A percentile compares a stretch with the other conserved stretches of the same genome.
These are phyloP conservation scores for Dynastes hyllus DNA, from an alignment of 2,888 invertebrate species.

Conservation along the genomic window DNA sequence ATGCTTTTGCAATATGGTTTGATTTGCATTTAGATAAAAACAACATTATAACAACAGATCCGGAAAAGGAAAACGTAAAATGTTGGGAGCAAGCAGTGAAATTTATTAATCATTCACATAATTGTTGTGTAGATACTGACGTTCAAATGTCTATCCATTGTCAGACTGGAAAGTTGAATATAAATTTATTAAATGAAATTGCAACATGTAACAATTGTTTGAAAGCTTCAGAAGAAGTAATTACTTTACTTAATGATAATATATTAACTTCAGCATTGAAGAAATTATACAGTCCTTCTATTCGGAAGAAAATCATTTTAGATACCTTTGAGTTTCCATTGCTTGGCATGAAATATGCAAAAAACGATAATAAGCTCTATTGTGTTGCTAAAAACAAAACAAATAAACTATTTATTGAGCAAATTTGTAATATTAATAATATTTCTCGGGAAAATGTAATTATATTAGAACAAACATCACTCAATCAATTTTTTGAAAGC, in stretches of 20 bases:
- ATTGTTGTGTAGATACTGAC: conserved; percentile 64
- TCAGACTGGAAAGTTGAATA: conserved; percentile 68
- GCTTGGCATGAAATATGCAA: conserved; percentile 76
- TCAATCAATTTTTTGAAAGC: conserved; percentile 3
- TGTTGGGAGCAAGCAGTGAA: conserved; percentile 90
- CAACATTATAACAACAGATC: conserved; percentile 77
- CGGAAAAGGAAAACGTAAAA: conserved; percentile 71
- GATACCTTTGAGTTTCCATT: conserved; percentile 79
- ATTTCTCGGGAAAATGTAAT: conserved; percentile 66
- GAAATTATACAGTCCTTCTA: conserved; percentile 66
- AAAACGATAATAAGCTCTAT: conserved; percentile 67
- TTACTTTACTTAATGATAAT: conserved; percentile 66
- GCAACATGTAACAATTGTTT: conserved; percentile 60
- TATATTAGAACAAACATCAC: conserved; percentile 53
- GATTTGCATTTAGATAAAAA: conserved; percentile 79
- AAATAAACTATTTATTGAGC: conserved; percentile 71
- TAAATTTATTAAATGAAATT: conserved; percentile 51
- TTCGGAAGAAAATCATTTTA: conserved; percentile 67
- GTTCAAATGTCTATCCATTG: conserved; percentile 69
- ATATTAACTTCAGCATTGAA: conserved; percentile 64
- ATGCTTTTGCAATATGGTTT: conserved; percentile 83
- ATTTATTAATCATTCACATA: conserved; percentile 72
- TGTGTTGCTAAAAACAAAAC: conserved; percentile 69
- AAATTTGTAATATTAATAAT: conserved; percentile 70
- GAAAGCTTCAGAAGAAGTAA: conserved; percentile 61